phyloP scores from a whole-genome alignment of 2,113 vertebrate species.

The Pungitius pungitius region DNA sequence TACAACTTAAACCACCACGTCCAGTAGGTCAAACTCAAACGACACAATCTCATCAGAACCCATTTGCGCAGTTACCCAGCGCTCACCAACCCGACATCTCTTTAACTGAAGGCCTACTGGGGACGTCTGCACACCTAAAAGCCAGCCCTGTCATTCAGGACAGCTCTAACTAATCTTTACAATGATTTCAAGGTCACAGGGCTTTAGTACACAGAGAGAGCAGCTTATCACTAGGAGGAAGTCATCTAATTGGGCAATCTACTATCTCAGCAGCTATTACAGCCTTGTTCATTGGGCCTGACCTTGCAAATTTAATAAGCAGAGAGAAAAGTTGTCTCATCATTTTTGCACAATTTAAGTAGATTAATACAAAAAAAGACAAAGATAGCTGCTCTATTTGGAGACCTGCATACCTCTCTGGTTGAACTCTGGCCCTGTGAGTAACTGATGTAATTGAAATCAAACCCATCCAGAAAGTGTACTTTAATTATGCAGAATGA shows the following conservation, averaged over 20 bases:
- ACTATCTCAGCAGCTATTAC: constrained; percentile 59
- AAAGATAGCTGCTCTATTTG: constrained; percentile 30
- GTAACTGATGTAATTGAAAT: constrained; percentile 57
- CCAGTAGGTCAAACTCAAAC: not conserved
- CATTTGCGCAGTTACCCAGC: constrained; percentile 22
- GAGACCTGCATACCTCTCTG: constrained; percentile 31
- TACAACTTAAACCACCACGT: not conserved
- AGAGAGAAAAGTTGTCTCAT: constrained; percentile 49
- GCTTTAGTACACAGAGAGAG: constrained; percentile 40
- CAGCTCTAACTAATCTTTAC: constrained; percentile 57
- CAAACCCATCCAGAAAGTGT: constrained; percentile 59
- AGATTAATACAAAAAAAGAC: constrained; percentile 36
- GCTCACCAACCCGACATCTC: constrained; percentile 18
- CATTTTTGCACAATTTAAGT: constrained; percentile 41
- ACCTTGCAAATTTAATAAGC: constrained; percentile 71
- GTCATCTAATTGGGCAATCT: constrained; percentile 63
- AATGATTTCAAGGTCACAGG: constrained; percentile 68
- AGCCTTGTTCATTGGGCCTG: constrained; percentile 50
- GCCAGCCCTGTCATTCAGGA: constrained; percentile 31
- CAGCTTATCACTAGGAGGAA: constrained; percentile 52
- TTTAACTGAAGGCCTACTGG: constrained; percentile 14
- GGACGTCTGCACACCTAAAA: constrained; percentile 31
- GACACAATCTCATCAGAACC: not conserved
- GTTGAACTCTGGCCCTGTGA: constrained; percentile 58
- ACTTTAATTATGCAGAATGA: constrained; percentile 73